Evolutionary conservation across 2,797 vertebrate genomes (phyloP), one percentile per base, ranked within the genome.

Genomic region (Antennarius maculatus): DNA sequence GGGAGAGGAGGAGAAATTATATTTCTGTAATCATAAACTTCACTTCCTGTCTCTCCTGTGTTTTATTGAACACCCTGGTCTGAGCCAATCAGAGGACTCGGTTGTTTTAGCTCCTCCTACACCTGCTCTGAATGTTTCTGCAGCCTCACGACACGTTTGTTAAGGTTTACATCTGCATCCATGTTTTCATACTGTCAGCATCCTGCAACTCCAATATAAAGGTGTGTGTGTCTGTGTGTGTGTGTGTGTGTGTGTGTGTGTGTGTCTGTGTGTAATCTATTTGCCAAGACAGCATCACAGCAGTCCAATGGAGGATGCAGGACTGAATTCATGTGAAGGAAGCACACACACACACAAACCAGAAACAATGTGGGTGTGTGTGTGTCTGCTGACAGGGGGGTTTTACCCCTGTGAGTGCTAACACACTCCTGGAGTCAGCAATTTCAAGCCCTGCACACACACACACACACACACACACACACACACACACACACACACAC

Each of bases 361-460:
- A 70, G 39, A 75, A 64, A 70, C 49, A 31, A 39, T 49, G 55
- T 47, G 49, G 29, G 37, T 54, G 57, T 50, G 28, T 27, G 15
- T 60, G 52, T 49, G 37, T 66, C 10, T 66, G 66, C 71, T 80
- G 76, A 80, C 63, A 54, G 39, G 74, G 42, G 46, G 16, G 47
- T 72, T 74, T 69, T 46, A 47, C 34, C 18, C 17, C 56, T 62
- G 54, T 71, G 48, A 76, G 49, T 54, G 60, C 46, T 64, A 41
- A 65, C 64, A 80, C 69, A 69, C 41, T 37, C 62, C 34, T 60
- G 61, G 49, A 74, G 64, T 81, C 75, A 81, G 76, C 66, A 68
- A 69, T 78, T 86, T 66, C 61, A 72, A 80, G 60, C 7, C 45
- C 37, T 39, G 64, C 63, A 46, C 1, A 51, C 49, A 50, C 17